Percentiles rank a stretch among this genome's conserved stretches.
These are phyloP conservation scores for Acanthosoma haemorrhoidale DNA, from an alignment of 2,888 invertebrate species.

Conservation along the genomic window DNA sequence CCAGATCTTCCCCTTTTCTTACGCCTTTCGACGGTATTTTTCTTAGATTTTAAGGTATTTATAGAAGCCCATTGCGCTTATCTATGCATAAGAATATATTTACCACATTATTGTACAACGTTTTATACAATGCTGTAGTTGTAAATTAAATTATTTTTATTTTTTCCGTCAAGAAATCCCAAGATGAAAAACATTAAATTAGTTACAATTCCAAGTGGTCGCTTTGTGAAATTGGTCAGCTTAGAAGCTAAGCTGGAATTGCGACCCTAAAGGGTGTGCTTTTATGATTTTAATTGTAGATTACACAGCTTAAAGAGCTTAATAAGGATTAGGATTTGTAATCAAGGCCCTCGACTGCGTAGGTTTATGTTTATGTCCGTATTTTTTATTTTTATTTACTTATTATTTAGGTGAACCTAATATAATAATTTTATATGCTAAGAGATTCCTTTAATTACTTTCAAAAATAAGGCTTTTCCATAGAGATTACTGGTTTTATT, in stretches of 20 bases:
- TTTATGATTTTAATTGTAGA: constrained; percentile 4
- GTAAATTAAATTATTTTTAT: too few species aligned
- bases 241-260: background rate
- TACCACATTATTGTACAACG: too few species aligned
- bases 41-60: too few species aligned
- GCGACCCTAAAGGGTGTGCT: background rate
- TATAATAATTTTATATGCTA: too few species aligned
- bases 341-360: background rate
- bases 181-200: background rate
- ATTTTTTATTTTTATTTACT: background rate
- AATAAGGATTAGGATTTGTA: background rate
- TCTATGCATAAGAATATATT: background rate
- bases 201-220: background rate
- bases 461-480: too few species aligned
- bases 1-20: background rate
- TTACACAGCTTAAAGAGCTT: background rate
- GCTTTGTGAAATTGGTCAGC: background rate
- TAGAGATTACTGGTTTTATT: too few species aligned
- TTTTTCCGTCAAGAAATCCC: too few species aligned
- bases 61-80: background rate
- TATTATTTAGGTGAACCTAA: background rate
- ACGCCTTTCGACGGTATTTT: too few species aligned
- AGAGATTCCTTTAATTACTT: too few species aligned
- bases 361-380: background rate
- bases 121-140: too few species aligned